Evolutionary conservation across 2,797 vertebrate species (phyloP), one percentile per base, ranked within the genome.

Genomic region (Tarsius wallacei): DNA sequence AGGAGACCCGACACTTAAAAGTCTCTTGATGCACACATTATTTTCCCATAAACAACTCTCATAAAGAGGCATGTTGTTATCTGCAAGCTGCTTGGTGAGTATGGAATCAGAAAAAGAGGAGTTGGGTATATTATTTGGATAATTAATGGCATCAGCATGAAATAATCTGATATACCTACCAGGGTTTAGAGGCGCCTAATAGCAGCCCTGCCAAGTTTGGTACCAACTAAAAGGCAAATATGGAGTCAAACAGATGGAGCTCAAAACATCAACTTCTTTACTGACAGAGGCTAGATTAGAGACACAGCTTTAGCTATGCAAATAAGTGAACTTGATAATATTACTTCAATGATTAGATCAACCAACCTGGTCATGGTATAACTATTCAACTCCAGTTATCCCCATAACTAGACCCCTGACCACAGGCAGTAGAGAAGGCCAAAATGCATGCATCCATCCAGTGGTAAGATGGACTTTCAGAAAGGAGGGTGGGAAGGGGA

Each of bases 1-100:
- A 81, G 36, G 33, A 89, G 42, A n/a, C 4, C 64, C 85, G 47
- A 8, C 21, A 66, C 51, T 82, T 94, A 74, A 87, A 80, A 33
- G 66, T 86, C 24, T 68, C 87, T 26, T 71, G 28, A 7, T 81
- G 17, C 31, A 87, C 31, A 87, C 3, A 22, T 87, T 71, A 47
- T 81, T 95, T 95, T 84, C 33, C 63, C 87, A 87, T 68, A 63
- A 88, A 84, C 7, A 74, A 64, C 12, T 8, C 47, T 83, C 28
- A 31, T 57, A 81, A 91, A 92, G 28, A 63, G 21, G 31, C 3
- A 36, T 70, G 26, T 78, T 87, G 80, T 36, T 42, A 85, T 51
- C 76, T 33, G 42, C 82, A 94, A 5, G 7, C 33, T 81, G 36
- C 31, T 80, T 90, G 36, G 47, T 77, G 17, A 81, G 26, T 51